These are phyloP conservation scores for Drosophila mojavensis DNA, from an alignment of 1,140 invertebrate genomes.

Conservation along the genomic window DNA sequence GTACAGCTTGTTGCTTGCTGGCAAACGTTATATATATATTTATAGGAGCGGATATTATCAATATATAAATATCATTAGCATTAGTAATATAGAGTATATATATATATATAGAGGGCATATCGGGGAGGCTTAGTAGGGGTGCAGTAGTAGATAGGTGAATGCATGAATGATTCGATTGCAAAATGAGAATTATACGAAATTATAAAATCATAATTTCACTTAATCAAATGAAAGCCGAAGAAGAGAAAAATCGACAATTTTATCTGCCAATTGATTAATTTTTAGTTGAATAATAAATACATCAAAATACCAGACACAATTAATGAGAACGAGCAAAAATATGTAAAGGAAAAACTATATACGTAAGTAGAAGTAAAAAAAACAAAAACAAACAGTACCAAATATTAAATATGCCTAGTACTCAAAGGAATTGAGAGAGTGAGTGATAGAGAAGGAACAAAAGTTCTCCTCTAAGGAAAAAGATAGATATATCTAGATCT, in stretches of 20 bases:
- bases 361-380: neutral
- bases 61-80: conserved; percentile 35
- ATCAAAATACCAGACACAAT: conserved; percentile 36
- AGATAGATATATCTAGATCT: neutral
- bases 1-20: conserved; percentile 20
- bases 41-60: conserved; percentile 13
- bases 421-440: conserved; percentile 4
- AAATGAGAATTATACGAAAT: conserved; percentile 47
- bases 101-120: conserved; percentile 8
- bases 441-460: neutral
- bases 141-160: conserved; percentile 51
- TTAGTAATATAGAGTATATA: conserved; percentile 11
- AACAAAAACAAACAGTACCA: neutral
- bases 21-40: conserved; percentile 27
- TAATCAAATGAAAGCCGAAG: conserved; percentile 35
- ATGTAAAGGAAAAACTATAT: conserved; percentile 18
- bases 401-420: conserved; percentile 27
- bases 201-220: conserved; percentile 30
- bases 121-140: conserved; percentile 6
- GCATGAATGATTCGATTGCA: conserved; percentile 67
- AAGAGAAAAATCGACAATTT: conserved; percentile 18
- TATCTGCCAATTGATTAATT: conserved; percentile 36
- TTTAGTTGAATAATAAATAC: conserved; percentile 9
- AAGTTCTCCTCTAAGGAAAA: neutral
- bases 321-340: conserved; percentile 54